A percentile compares a stretch with the other conserved stretches of the same genome.
phyloP scores from a whole-genome alignment of 2,888 invertebrate species.

The Strigamia maritima region DNA sequence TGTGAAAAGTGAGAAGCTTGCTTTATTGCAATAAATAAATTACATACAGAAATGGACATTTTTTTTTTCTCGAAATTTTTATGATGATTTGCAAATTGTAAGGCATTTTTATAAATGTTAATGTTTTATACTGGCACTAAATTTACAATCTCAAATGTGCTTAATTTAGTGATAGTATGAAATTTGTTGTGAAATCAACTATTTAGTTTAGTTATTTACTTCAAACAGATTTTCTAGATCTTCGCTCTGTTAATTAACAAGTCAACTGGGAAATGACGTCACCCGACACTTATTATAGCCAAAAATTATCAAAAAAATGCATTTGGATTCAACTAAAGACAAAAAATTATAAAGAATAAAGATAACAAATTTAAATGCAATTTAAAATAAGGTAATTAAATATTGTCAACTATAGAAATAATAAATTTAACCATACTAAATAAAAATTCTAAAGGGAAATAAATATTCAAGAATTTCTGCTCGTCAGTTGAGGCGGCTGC shows the following conservation, averaged over 20 bases:
- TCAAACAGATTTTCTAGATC: neutral
- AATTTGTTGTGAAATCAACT: conserved; percentile 20
- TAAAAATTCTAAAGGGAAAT: neutral
- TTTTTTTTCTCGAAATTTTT: neutral
- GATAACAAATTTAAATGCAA: neutral
- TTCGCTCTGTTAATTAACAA: neutral
- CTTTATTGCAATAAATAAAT: conserved; percentile 31
- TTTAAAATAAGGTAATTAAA: neutral
- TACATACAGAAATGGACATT: conserved; percentile 26
- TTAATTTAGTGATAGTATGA: neutral
- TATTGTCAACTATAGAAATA: neutral
- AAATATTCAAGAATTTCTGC: conserved; percentile 40
- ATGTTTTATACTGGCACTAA: neutral
- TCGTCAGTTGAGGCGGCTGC: conserved; percentile 41
- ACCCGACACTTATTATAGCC: neutral
- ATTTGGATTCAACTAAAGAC: neutral
- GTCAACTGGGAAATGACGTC: neutral
- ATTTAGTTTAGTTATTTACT: neutral
- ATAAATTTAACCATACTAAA: neutral
- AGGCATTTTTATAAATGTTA: conserved; percentile 8
- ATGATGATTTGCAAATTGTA: conserved; percentile 1
- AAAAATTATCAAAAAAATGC: neutral
- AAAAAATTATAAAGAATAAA: neutral
- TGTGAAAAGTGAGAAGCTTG: conserved; percentile 10
- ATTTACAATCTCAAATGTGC: neutral